A percentile compares a stretch with the other conserved stretches of the same genome.
phyloP scores from a whole-genome alignment of 2,888 invertebrate genomes.

The Lamellibrachia columna region DNA sequence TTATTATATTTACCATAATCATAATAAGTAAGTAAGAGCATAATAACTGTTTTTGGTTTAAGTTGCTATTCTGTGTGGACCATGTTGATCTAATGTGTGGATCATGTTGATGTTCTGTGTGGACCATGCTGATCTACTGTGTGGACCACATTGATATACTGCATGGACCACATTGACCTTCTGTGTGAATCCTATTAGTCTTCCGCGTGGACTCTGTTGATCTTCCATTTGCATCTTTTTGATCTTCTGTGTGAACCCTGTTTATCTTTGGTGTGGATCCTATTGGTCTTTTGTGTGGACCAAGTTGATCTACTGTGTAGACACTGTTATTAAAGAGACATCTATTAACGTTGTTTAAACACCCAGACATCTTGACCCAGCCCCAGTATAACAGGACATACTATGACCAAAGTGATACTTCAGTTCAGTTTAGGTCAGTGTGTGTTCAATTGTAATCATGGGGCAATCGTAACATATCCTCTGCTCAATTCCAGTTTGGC shows the following conservation, averaged over 20 bases:
- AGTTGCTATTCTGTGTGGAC: not conserved
- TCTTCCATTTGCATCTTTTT: not conserved
- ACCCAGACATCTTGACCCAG: not conserved
- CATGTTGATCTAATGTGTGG: not conserved
- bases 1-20: not conserved
- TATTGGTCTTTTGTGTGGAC: not conserved
- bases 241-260: not conserved
- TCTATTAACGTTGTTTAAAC: not conserved
- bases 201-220: not conserved
- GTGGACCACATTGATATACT: not conserved
- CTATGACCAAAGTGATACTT: too few species aligned
- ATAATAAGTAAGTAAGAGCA: not conserved
- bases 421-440: too few species aligned
- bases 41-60: not conserved
- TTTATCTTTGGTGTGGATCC: not conserved
- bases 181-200: not conserved
- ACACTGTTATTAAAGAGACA: not conserved
- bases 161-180: not conserved
- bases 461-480: not conserved
- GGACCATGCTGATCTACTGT: not conserved
- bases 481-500: not conserved
- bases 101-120: not conserved
- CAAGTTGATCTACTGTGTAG: not conserved
- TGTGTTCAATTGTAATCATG: too few species aligned
- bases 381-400: too few species aligned